A percentile compares a stretch with the other conserved stretches of the same genome.
Conservation (phyloP, 2,888 invertebrate species). For the Lycia hirtaria region DNA sequence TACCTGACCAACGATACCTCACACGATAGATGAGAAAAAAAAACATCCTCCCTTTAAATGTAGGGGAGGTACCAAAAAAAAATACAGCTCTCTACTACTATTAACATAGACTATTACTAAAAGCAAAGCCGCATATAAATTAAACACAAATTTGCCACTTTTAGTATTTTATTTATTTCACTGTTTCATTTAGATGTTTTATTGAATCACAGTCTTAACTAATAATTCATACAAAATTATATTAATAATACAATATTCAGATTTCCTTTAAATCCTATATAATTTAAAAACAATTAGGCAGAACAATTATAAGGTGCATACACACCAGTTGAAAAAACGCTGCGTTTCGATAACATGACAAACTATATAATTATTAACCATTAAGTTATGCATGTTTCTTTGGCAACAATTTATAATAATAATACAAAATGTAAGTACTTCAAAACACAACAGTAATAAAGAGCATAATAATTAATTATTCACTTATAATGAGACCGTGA, state of each 20-base stretch:
- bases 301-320: neutral
- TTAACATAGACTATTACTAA: too few species aligned
- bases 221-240: slow-evolving; percentile 3
- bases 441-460: slow-evolving; percentile 23
- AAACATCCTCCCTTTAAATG: too few species aligned
- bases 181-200: too few species aligned
- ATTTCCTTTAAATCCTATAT: neutral
- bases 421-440: slow-evolving; percentile 23
- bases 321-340: slow-evolving; percentile 2
- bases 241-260: neutral
- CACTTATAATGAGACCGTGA: too few species aligned
- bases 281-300: neutral
- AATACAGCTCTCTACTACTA: too few species aligned
- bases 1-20: too few species aligned
- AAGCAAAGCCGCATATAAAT: neutral
- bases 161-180: neutral
- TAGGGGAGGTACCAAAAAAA: too few species aligned
- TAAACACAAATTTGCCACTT: neutral
- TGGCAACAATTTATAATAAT: slow-evolving; percentile 34
- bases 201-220: slow-evolving; percentile 8
- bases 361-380: neutral
- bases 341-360: slow-evolving; percentile 9
- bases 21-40: too few species aligned
- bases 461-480: too few species aligned
- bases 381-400: slow-evolving; percentile 14